Evolutionary conservation across 2,797 vertebrate species (phyloP).

Genomic region (Catharus ustulatus): DNA sequence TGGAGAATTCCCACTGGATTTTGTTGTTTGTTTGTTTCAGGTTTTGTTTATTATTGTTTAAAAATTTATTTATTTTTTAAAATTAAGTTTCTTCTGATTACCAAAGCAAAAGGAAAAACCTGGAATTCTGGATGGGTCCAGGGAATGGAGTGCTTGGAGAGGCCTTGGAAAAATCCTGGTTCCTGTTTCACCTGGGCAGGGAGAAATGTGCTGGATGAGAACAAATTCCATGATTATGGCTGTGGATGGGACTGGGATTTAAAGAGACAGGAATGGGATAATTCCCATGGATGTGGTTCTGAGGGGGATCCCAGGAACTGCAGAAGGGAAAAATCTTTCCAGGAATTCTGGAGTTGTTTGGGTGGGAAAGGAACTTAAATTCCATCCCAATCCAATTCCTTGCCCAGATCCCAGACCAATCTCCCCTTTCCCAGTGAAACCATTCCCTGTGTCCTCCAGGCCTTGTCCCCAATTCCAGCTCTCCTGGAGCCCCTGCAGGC

Average conservation of each 20-base stretch:
- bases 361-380: background rate
- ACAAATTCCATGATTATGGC: background rate
- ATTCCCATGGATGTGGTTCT: accelerated
- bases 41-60: background rate
- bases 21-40: background rate
- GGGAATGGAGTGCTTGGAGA: accelerated
- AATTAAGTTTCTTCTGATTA: background rate
- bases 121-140: background rate
- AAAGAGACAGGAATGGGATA: too few relatives aligned
- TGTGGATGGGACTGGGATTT: accelerated
- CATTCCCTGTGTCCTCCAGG: accelerated
- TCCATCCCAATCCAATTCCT: background rate
- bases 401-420: background rate
- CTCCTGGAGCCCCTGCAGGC: background rate
- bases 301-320: background rate
- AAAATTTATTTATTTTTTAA: too few relatives aligned
- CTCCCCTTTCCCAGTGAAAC: background rate
- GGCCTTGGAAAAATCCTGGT: background rate
- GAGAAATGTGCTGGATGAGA: background rate
- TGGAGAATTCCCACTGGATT: background rate
- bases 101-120: background rate
- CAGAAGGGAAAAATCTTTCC: background rate
- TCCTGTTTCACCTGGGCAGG: background rate
- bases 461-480: background rate
- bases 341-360: background rate